phyloP scores from a whole-genome alignment of 2,113 vertebrate species.

The Pogona vitticeps region DNA sequence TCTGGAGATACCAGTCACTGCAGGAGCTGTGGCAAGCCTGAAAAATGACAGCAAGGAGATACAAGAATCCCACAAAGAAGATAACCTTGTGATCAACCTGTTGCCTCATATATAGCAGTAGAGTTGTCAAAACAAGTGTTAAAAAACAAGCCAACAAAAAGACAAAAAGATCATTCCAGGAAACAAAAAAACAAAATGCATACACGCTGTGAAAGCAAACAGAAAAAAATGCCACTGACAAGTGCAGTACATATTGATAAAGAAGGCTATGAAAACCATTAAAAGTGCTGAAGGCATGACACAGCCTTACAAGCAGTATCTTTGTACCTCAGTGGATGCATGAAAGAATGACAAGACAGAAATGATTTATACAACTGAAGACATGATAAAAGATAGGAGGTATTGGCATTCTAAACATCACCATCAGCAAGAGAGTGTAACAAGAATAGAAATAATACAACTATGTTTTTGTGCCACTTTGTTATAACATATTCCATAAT shows the following conservation, averaged over 20 bases:
- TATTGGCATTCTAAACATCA: not conserved
- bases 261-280: not conserved
- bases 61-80: not conserved
- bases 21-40: slow-evolving; percentile 30
- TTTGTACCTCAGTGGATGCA: slow-evolving; percentile 19
- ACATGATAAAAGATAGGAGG: not conserved
- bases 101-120: slow-evolving; percentile 2
- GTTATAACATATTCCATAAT: not conserved
- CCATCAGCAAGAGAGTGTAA: not conserved
- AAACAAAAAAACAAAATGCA: slow-evolving; percentile 41
- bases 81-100: slow-evolving; percentile 33
- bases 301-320: not conserved
- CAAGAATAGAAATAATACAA: not conserved
- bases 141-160: not conserved
- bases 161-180: not conserved
- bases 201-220: slow-evolving; percentile 19
- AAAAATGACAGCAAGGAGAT: slow-evolving; percentile 44
- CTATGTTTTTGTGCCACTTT: not conserved
- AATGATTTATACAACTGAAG: not conserved
- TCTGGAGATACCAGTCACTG: slow-evolving; percentile 14
- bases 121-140: slow-evolving; percentile 22
- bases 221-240: not conserved
- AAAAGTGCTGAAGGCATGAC: not conserved
- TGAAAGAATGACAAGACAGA: not conserved
- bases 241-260: not conserved